A percentile compares a stretch with the other conserved stretches of the same genome.
These are phyloP conservation scores for Drosophila cognata DNA, from an alignment of 2,888 invertebrate species.

Conservation along the genomic window DNA sequence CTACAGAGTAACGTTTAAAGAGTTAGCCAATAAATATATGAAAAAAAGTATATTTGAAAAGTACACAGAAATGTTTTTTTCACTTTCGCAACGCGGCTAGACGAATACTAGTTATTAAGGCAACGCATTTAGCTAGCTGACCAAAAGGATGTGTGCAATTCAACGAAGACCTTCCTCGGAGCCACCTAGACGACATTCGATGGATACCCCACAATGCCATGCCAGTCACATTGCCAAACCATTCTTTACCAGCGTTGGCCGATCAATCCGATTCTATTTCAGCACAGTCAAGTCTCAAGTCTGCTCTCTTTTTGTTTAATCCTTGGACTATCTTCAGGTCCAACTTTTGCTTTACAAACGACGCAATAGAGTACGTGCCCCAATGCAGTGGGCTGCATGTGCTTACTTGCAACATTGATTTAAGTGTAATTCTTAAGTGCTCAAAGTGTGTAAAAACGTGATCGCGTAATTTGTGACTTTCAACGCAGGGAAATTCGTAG, in stretches of 20 bases:
- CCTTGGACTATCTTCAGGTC: not conserved
- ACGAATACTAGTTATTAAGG: conserved; percentile 49
- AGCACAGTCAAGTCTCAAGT: conserved; percentile 13
- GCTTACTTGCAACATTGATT: conserved; percentile 11
- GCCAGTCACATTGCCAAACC: no score
- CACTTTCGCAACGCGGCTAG: conserved; percentile 38
- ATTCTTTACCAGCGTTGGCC: not conserved
- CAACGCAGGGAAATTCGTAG: conserved; percentile 42
- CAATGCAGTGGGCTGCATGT: conserved; percentile 28
- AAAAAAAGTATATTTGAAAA: conserved; percentile 84
- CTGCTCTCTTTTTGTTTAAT: conserved; percentile 7
- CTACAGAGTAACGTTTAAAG: conserved; percentile 80
- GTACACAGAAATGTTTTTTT: conserved; percentile 69
- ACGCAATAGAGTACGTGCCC: not conserved
- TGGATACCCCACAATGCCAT: conserved; percentile 3
- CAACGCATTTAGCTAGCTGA: conserved; percentile 34
- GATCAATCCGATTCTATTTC: conserved; percentile 16
- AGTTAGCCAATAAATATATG: conserved; percentile 84
- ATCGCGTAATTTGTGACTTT: conserved; percentile 68
- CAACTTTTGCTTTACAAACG: conserved; percentile 12
- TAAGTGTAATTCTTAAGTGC: conserved; percentile 28
- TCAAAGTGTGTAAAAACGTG: conserved; percentile 23
- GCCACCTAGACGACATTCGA: not conserved
- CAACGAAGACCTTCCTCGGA: conserved; percentile 4
- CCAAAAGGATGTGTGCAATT: not conserved